Percentiles rank a stretch among this genome's conserved stretches.
Evolutionary conservation across 2,888 invertebrate genomes (phyloP).

Genomic region (Hybos culiciformis): DNA sequence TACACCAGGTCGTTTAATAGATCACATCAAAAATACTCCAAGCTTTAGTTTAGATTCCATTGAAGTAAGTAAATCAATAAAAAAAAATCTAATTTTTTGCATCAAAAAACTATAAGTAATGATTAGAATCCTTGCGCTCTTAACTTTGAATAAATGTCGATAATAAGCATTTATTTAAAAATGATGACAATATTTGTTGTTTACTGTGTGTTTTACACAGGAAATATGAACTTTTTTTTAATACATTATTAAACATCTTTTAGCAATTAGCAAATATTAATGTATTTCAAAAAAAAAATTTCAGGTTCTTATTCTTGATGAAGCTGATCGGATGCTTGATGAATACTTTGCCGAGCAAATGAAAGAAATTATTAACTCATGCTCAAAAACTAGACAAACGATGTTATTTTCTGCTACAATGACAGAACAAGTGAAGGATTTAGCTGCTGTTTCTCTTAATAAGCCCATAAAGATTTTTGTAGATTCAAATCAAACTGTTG

Average conservation of each 20-base stretch:
- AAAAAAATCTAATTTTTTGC: neutral
- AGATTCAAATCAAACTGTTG: conserved; percentile 90
- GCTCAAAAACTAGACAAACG: conserved; percentile 82
- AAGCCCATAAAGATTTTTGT: conserved; percentile 92
- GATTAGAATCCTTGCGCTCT: conserved; percentile 36
- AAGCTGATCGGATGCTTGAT: conserved; percentile 82
- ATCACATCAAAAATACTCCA: conserved; percentile 91
- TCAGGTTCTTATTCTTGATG: conserved; percentile 45
- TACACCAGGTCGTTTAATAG: conserved; percentile 94
- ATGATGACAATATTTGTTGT: too few relatives aligned
- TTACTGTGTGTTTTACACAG: too few relatives aligned
- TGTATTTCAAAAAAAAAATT: too few relatives aligned
- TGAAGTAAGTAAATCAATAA: conserved; percentile 46
- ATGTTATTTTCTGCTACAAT: conserved; percentile 98
- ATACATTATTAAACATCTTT: too few relatives aligned
- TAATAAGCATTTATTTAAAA: too few relatives aligned
- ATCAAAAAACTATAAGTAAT: conserved; percentile 20
- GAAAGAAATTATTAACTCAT: conserved; percentile 92
- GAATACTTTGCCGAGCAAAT: conserved; percentile 98
- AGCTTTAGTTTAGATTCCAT: conserved; percentile 80
- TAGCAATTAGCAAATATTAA: too few relatives aligned
- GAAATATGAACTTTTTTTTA: too few relatives aligned
- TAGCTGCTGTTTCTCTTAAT: conserved; percentile 82
- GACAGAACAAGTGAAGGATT: conserved; percentile 96
- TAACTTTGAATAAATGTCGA: too few relatives aligned